phyloP scores from a whole-genome alignment of 2,113 vertebrate species.

The Climacteris rufus region DNA sequence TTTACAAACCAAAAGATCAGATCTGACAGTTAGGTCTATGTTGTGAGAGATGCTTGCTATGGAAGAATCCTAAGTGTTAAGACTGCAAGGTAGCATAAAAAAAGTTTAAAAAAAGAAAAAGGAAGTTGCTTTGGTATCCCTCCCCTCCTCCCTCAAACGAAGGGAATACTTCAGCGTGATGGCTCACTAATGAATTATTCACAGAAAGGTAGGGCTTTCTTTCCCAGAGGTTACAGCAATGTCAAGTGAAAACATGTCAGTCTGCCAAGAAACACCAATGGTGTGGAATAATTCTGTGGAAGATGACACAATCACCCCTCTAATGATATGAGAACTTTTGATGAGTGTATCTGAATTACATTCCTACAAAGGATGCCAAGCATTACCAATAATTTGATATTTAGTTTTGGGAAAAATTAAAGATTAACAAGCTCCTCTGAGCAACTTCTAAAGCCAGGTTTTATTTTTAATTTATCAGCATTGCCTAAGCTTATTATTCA shows the following conservation, averaged over 20 bases:
- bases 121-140: neutral
- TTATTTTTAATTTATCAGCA: conserved; percentile 4
- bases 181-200: conserved; percentile 11
- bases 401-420: neutral
- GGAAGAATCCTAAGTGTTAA: neutral
- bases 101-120: neutral
- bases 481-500: neutral
- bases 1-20: neutral
- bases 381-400: neutral
- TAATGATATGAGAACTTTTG: neutral
- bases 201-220: neutral
- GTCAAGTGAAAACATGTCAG: conserved; percentile 33
- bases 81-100: neutral
- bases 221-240: conserved; percentile 30
- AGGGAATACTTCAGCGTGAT: neutral
- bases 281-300: neutral
- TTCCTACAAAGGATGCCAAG: neutral
- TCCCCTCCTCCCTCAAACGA: neutral
- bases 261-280: conserved; percentile 32
- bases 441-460: neutral
- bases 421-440: neutral
- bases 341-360: neutral
- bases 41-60: neutral
- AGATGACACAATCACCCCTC: neutral
- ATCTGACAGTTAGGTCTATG: neutral